Evolutionary conservation across 2,888 invertebrate species (phyloP), one percentile per base, ranked within the genome.

Genomic region (Lydus trimaculatus): DNA sequence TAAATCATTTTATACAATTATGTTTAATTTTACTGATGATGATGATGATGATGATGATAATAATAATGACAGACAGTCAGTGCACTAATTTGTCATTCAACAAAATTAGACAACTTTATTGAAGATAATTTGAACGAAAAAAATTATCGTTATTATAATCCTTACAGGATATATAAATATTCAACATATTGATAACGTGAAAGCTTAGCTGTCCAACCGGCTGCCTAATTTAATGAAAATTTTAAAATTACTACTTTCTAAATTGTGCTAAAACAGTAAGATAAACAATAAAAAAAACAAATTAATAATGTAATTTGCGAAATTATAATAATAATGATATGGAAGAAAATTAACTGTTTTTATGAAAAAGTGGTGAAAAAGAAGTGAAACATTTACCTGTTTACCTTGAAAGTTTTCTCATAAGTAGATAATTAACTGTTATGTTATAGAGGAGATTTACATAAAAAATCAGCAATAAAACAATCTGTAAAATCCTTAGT

Each of bases 371-470:
- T 48, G 2, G n/a, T n/a, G 17, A 43, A 43, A 7, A 43, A 43
- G 1, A 43, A 43, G 5, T n/a, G 8, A 11, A 48, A 48, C 48
- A 48, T 20, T 25, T 25, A 65, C 69, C 71, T 25, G 78, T 66
- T 76, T 66, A 72, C 78, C 78, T 78, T 78, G 75, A 77, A 76
- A 75, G 73, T 72, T 66, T 65, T 63, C 56, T 67, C n/a, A n/a
- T n/a, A n/a, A 7, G 11, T 43, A n/a, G n/a, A 43, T 43, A 43
- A 43, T 43, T 11, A 1, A 33, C 7, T 17, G 17, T 17, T 0
- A 1, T 43, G 43, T 17, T 0, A 1, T 43, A 17, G n/a, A n/a
- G 43, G 43, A 43, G 43, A 73, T 68, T 59, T 62, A 64, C 63
- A 58, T 58, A 70, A 70, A 61, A 72, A 64, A 69, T 69, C 66